Evolutionary conservation across 2,113 vertebrate genomes (phyloP).

Genomic region (Brachyhypopomus occidentalis): DNA sequence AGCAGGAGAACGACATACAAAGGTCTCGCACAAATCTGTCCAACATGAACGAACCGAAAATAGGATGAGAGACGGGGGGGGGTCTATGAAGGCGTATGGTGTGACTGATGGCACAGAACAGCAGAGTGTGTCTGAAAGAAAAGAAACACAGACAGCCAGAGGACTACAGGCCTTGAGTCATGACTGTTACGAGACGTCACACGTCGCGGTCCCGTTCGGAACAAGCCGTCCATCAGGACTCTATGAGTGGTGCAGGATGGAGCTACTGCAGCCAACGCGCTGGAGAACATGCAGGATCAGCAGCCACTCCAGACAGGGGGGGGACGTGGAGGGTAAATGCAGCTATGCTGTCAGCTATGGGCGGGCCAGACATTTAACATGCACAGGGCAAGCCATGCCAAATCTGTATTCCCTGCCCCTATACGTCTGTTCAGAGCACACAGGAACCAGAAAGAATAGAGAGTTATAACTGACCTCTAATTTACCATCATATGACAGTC

Average conservation of each 20-base stretch:
- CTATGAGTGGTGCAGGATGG: not conserved
- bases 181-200: conserved; percentile 19
- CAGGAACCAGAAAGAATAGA: not conserved
- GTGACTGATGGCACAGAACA: conserved; percentile 41
- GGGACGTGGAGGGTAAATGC: conserved; percentile 13
- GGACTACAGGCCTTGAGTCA: conserved; percentile 18
- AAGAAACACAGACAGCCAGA: not conserved
- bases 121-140: conserved; percentile 12
- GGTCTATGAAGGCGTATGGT: conserved; percentile 2
- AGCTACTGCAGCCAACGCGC: not conserved
- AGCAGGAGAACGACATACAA: conserved; percentile 29
- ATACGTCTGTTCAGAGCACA: conserved; percentile 1
- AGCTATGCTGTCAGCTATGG: not conserved
- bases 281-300: not conserved
- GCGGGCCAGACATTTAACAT: conserved; percentile 14
- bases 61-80: not conserved
- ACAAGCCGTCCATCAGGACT: not conserved
- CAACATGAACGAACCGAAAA: conserved; percentile 25
- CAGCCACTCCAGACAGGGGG: not conserved
- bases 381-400: conserved; percentile 44
- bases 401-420: conserved; percentile 20
- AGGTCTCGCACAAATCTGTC: conserved; percentile 22
- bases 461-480: conserved; percentile 27
- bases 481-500: not conserved
- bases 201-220: conserved; percentile 51